phyloP scores from a whole-genome alignment of 2,113 vertebrate species.

The Erythrocercus mccallii region DNA sequence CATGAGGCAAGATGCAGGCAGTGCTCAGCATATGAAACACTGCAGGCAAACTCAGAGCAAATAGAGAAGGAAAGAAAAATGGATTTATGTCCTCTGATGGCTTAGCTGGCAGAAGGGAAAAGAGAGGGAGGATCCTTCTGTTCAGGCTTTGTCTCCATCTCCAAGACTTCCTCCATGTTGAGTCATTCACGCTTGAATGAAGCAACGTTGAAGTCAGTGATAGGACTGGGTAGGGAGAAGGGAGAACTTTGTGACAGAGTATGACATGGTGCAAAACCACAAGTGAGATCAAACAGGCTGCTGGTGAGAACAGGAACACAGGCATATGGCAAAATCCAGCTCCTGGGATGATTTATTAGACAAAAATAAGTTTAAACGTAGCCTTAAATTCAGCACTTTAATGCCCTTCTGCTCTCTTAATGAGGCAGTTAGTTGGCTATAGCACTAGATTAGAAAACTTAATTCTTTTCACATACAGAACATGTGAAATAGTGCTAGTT shows the following conservation, averaged over 20 bases:
- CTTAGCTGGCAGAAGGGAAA: not conserved
- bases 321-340: not conserved
- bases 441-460: not conserved
- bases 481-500: not conserved
- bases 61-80: not conserved
- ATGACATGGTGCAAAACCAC: not conserved
- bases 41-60: not conserved
- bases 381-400: not conserved
- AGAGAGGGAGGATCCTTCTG: not conserved
- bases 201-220: not conserved
- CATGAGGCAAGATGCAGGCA: not conserved
- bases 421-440: not conserved
- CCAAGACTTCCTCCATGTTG: not conserved
- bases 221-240: not conserved
- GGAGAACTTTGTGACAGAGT: not conserved
- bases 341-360: not conserved
- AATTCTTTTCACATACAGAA: not conserved
- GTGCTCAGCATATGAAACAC: not conserved
- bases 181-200: not conserved
- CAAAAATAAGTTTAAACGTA: not conserved
- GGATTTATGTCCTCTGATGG: not conserved
- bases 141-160: not conserved
- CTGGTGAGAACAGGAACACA: not conserved
- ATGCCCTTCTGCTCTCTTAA: not conserved
- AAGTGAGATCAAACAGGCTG: not conserved